Evolutionary conservation across 2,888 invertebrate species (phyloP), one percentile per base, ranked within the genome.

Genomic region (Athrips mouffetella): DNA sequence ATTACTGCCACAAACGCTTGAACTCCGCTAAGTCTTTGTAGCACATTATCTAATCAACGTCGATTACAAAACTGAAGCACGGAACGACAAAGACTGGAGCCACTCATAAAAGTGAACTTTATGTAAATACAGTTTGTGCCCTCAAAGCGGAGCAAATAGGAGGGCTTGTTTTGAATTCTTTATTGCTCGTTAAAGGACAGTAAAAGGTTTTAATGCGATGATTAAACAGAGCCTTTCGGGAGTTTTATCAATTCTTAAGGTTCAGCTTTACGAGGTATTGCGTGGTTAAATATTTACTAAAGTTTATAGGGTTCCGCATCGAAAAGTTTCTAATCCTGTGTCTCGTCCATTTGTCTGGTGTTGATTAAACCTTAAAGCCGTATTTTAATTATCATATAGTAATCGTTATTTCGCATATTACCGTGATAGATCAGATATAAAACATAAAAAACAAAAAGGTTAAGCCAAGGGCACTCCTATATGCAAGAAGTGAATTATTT

Each of bases 151-250:
- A 60, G 63, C 68, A 73, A 72, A 78, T 75, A 78, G 71, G 67
- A 59, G 57, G 62, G 62, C 69, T 68, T 65, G 65, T 76, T 77
- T 70, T 75, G 73, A 80, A 73, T 76, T 69, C 71, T 81, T 82
- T 79, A 83, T 76, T 61, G 70, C 59, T 70, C 70, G 76, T 84
- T 78, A 80, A 85, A 74, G 66, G 73, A 66, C 75, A 69, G 74
- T 83, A 73, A 81, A 82, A 71, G 67, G 67, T 72, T 75, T 83
- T 81, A 81, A 84, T 79, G 78, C 75, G 70, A 74, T 71, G 74
- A 79, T 80, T 76, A 77, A 74, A 75, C 65, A 59, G 44, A 47
- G 54, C 50, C 60, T 62, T 59, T 60, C 59, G 54, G 50, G 55
- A 58, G 46, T 49, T 56, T 62, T 63, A 67, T 67, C 67, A 68